Conservation (phyloP, 2,113 vertebrate genomes). For the Bombycilla garrulus region DNA sequence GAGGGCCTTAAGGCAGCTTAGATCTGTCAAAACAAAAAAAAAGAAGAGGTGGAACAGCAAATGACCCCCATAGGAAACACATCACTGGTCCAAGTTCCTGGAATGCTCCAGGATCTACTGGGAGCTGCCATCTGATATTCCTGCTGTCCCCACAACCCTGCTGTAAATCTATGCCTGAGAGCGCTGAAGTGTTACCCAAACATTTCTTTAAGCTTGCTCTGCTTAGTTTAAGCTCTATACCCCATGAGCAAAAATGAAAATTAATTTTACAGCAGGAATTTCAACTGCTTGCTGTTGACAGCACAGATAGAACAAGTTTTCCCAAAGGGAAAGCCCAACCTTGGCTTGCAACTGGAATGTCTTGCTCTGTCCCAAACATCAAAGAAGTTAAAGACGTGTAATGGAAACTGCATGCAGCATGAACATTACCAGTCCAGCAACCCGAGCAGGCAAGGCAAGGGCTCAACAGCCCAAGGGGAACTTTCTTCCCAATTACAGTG, state of each 20-base stretch:
- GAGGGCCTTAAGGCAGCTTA: not conserved
- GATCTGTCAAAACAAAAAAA: not conserved
- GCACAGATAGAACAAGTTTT: not conserved
- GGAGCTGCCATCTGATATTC: not conserved
- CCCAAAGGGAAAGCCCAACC: not conserved
- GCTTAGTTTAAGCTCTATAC: not conserved
- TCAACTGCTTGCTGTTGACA: not conserved
- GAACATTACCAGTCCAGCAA: not conserved
- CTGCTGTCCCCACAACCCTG: not conserved
- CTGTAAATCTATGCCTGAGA: not conserved
- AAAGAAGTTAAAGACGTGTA: not conserved
- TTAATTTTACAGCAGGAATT: not conserved
- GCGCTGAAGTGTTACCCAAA: not conserved
- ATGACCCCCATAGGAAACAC: not conserved
- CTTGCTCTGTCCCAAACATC: not conserved
- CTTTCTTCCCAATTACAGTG: not conserved
- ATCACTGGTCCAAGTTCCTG: not conserved
- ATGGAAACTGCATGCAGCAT: not conserved
- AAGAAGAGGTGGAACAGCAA: not conserved
- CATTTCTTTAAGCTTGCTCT: not conserved
- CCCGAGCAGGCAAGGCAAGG: not conserved
- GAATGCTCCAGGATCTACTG: not conserved
- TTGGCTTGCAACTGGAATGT: not conserved
- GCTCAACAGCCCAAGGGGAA: not conserved
- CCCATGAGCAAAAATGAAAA: not conserved